Evolutionary conservation across 2,888 invertebrate genomes (phyloP), one percentile per base, ranked within the genome.

Genomic region (Penaeus monodon): DNA sequence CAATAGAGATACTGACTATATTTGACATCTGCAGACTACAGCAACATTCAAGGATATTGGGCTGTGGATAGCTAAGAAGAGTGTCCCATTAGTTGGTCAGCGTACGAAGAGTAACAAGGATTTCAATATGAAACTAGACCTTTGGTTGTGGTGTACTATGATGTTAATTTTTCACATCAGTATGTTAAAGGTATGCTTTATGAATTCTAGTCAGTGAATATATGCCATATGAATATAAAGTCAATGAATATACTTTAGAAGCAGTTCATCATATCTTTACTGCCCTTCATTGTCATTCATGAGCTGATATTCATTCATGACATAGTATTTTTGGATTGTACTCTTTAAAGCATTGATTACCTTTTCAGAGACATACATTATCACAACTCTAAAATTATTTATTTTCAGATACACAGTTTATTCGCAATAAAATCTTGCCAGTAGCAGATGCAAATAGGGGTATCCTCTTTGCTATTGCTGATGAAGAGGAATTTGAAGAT

Each of bases 131-230:
- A 74, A 88, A 90, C 91, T 22, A 91, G 92, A 64, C 94, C 94
- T 3, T 91, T 94, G 24, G 93, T 94, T 78, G 92, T 94, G 14
- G 92, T 94, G 44, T 94, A 94, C 91, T 94, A 93, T 91, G 93
- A 93, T 89, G 94, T 94, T 12, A 94, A 94, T 91, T 94, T 93
- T 92, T 92, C 93, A 68, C 92, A 93, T 91, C 93, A 93, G 85
- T 92, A 93, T 91, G 92, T 93, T 89, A 93, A 93, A 89, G 93
- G 93, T 92, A 91, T 91, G 91, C 17, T 57, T 27, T 17, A 17
- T 77, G 27, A 57, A n/a, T 73, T 81, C 29, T n/a, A 90, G 68
- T 68, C 68, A 14, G 68, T 27, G 27, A 27, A 68, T 68, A 68
- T 68, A n/a, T 27, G 24, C 27, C 17, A 27, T 68, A 68, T n/a